phyloP scores from a whole-genome alignment of 2,888 invertebrate species.

The Galeopsomyia nigrocyanea region DNA sequence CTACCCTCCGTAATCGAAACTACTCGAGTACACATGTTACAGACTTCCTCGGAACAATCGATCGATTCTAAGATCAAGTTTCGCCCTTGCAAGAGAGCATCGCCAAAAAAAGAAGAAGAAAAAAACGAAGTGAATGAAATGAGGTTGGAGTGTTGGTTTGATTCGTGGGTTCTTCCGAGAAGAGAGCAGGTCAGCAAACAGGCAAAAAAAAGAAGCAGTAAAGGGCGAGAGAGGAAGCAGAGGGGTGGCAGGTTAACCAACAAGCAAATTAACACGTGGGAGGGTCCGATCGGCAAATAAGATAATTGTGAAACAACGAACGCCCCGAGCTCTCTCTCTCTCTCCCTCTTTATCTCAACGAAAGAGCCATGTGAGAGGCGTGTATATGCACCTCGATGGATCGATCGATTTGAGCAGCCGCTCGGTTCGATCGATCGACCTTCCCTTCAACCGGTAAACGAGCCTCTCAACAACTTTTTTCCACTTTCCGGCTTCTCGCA shows the following conservation, averaged over 20 bases:
- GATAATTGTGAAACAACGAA: constrained; percentile 63
- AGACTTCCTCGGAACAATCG: constrained; percentile 37
- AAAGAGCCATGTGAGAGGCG: constrained; percentile 50
- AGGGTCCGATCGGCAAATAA: constrained; percentile 66
- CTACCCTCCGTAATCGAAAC: no score
- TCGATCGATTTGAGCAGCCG: constrained; percentile 51
- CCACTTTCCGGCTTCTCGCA: constrained; percentile 47
- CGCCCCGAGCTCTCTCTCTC: constrained; percentile 49
- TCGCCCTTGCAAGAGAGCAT: constrained; percentile 21
- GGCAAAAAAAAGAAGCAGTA: constrained; percentile 29
- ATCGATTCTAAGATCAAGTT: constrained; percentile 40
- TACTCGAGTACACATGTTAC: neutral
- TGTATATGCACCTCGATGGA: constrained; percentile 57
- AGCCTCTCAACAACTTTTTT: constrained; percentile 26
- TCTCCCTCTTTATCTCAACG: constrained; percentile 26
- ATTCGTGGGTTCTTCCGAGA: constrained; percentile 37
- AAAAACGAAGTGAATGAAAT: neutral
- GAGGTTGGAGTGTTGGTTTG: constrained; percentile 11
- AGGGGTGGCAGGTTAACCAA: constrained; percentile 60
- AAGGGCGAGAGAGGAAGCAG: constrained; percentile 43
- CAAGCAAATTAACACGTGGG: constrained; percentile 69
- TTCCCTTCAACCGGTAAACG: constrained; percentile 27
- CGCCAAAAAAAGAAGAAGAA: constrained; percentile 5
- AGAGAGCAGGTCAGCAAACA: constrained; percentile 22
- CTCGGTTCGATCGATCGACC: constrained; percentile 15